Evolutionary conservation across 2,888 invertebrate genomes (phyloP), one percentile per base, ranked within the genome.

Genomic region (Patella ulyssiponensis): DNA sequence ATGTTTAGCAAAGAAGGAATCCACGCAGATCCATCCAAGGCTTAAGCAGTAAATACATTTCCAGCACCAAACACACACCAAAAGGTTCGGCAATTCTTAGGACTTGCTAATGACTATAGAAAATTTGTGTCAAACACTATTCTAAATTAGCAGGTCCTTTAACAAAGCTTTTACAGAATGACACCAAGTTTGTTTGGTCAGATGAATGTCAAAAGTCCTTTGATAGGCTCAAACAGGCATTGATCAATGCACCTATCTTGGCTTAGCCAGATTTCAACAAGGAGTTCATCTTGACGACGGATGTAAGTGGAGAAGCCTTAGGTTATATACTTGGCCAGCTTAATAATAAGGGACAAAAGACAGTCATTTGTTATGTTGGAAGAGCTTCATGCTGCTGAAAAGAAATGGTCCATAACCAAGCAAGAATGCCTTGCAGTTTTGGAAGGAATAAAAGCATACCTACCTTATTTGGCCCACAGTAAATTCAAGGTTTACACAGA

Each of bases 401-500:
- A 71, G 23, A 79, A 74, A 33, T 84, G 78, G 72, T 58, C 74
- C 5, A 79, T 81, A 1, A 78, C 82, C 14, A 80, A 85, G 58
- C 76, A 77, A 70, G 84, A 84, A 75, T 76, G 79, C 23, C 70
- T 84, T 53, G 84, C 84, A 14, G 58, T 83, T 12, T 27, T 84
- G 5, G 79, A 81, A 72, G 84, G 82, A 27, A 75, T 86, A 15
- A 80, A 80, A 69, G 58, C 77, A 7, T 84, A 81, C 71, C 75
- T 77, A 14, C 75, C 77, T 20, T 86, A 81, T 71, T 75, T 85
- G 14, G 74, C 82, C 23, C 58, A 80, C 56, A 72, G 73, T 3
- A 56, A 79, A 3, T 85, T 85, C 73, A 76, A 75, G 1, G 79
- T 82, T 11, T 69, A 76, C 53, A 85, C 85, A 9, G 84, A 86